Evolutionary conservation across 1,140 invertebrate species (phyloP).

Genomic region (Philopotamus ludificatus): DNA sequence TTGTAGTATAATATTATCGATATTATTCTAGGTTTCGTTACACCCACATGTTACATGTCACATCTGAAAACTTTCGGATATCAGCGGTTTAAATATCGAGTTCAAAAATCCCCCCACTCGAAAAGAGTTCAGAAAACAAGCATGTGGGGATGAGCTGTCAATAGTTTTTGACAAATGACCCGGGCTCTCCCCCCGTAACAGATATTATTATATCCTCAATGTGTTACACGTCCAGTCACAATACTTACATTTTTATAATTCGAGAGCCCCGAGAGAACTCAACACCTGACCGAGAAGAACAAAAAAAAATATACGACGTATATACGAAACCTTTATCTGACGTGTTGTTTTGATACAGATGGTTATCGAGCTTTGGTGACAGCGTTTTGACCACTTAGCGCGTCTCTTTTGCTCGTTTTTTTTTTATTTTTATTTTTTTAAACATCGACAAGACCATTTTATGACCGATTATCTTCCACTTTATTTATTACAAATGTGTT

Average conservation of each 20-base stretch:
- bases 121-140: not conserved
- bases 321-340: slow-evolving; percentile 35
- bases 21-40: too few relatives aligned
- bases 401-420: slow-evolving; percentile 5
- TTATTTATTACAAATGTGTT: not conserved
- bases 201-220: slow-evolving; percentile 37
- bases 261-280: not conserved
- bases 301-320: slow-evolving; percentile 13
- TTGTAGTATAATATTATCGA: too few relatives aligned
- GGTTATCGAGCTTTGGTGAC: slow-evolving; percentile 29
- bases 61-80: too few relatives aligned
- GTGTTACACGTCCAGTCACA: slow-evolving; percentile 41
- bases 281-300: slow-evolving; percentile 18
- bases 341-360: slow-evolving; percentile 33
- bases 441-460: not conserved
- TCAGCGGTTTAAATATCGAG: too few relatives aligned
- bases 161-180: slow-evolving; percentile 42
- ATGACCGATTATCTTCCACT: slow-evolving; percentile 21
- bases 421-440: not conserved
- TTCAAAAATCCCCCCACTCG: not conserved
- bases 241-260: slow-evolving; percentile 38
- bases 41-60: too few relatives aligned
- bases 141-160: slow-evolving; percentile 34
- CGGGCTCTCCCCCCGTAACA: slow-evolving; percentile 22
- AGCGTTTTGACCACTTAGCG: slow-evolving; percentile 23